A percentile compares a stretch with the other conserved stretches of the same genome.
Evolutionary conservation across 2,888 invertebrate genomes (phyloP).

Genomic region (Formica aserva): DNA sequence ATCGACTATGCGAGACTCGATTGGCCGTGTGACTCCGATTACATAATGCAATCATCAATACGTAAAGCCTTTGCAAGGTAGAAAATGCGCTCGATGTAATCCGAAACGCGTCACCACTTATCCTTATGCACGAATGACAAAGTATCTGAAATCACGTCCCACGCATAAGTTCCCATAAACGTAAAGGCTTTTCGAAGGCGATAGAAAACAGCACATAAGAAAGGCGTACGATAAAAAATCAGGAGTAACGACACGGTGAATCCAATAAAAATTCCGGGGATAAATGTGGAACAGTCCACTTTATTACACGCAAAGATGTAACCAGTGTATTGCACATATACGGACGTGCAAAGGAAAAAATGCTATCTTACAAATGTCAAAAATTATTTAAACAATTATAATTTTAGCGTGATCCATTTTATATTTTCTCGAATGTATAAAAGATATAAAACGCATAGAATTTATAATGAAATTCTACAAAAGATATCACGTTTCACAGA

Average conservation of each 20-base stretch:
- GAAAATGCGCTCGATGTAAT: constrained; percentile 22
- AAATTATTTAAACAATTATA: background rate
- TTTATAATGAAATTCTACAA: constrained; percentile 20
- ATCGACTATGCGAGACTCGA: background rate
- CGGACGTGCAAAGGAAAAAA: background rate
- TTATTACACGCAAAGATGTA: background rate
- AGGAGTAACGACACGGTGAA: background rate
- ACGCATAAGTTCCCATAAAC: constrained; percentile 30
- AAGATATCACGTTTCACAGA: constrained; percentile 14
- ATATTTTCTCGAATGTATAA: background rate
- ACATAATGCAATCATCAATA: constrained; percentile 28
- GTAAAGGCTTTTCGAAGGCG: constrained; percentile 10
- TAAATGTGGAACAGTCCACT: background rate
- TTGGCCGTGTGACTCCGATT: constrained; percentile 40
- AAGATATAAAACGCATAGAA: background rate
- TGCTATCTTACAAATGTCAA: background rate
- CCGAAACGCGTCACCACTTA: constrained; percentile 3
- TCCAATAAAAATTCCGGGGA: constrained; percentile 3
- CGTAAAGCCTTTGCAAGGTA: constrained; percentile 10
- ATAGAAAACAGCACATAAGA: constrained; percentile 3
- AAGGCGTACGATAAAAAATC: background rate
- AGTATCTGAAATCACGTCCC: constrained; percentile 6
- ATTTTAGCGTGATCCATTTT: constrained; percentile 4
- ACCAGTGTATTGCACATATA: background rate
- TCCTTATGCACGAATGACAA: background rate